Percentiles rank a stretch among this genome's conserved stretches.
These are phyloP conservation scores for Onthophagus taurus DNA, from an alignment of 1,140 invertebrate genomes.

Conservation along the genomic window DNA sequence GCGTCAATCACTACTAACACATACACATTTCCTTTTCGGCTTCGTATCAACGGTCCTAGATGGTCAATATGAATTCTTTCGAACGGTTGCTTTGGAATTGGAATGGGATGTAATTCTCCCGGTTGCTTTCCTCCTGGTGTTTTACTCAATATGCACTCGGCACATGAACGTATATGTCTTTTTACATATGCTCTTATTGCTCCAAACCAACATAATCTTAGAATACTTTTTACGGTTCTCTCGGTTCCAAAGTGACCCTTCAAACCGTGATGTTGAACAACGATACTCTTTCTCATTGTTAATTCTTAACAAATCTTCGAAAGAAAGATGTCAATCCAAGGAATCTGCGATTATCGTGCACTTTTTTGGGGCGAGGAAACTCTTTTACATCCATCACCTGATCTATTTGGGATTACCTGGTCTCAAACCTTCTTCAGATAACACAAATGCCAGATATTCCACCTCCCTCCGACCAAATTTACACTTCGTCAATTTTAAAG, in stretches of 20 bases:
- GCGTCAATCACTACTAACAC: constrained; percentile 25
- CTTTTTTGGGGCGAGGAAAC: too few species aligned
- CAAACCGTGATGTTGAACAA: constrained; percentile 13
- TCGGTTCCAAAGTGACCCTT: constrained; percentile 13
- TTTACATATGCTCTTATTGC: constrained; percentile 16
- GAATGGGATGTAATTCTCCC: constrained; percentile 17
- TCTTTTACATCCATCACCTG: too few species aligned
- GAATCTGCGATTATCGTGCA: too few species aligned
- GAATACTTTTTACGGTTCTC: constrained; percentile 11
- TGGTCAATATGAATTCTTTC: constrained; percentile 20
- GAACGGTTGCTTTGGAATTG: constrained; percentile 15
- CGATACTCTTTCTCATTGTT: constrained; percentile 14
- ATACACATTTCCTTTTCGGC: constrained; percentile 21
- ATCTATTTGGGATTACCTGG: too few species aligned
- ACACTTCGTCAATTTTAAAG: constrained; percentile 12
- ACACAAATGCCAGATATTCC: constrained; percentile 14
- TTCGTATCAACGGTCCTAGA: constrained; percentile 27
- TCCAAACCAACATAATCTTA: constrained; percentile 15
- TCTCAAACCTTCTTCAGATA: constrained; percentile 4
- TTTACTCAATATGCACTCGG: constrained; percentile 19
- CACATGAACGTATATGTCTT: constrained; percentile 18
- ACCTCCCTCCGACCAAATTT: constrained; percentile 1
- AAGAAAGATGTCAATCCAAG: too few species aligned
- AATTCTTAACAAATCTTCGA: too few species aligned
- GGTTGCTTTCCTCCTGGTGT: constrained; percentile 16